A percentile compares a stretch with the other conserved stretches of the same genome.
Conservation (phyloP, 2,113 vertebrate species). For the Ellobius talpinus region DNA sequence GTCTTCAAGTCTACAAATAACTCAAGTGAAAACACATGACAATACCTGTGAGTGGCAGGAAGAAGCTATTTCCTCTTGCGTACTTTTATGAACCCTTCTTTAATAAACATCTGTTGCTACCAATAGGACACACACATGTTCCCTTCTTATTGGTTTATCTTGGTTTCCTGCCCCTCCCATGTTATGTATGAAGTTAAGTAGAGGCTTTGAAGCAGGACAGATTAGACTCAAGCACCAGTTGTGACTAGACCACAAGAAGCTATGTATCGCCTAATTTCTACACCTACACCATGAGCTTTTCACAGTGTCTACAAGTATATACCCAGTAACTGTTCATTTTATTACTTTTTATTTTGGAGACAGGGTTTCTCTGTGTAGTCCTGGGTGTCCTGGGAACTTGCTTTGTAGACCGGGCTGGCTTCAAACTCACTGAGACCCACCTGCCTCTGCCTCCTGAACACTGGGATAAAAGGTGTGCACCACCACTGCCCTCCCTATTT, state of each 20-base stretch:
- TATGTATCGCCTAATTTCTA: background rate
- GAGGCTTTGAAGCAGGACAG: background rate
- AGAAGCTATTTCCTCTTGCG: background rate
- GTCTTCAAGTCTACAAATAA: background rate
- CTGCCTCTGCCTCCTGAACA: background rate
- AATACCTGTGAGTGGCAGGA: background rate
- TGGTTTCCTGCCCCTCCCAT: background rate
- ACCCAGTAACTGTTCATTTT: background rate
- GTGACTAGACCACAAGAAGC: background rate
- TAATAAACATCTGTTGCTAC: constrained; percentile 19
- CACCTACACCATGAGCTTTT: background rate
- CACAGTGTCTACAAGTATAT: background rate
- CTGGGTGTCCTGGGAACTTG: background rate
- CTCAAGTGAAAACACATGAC: constrained; percentile 25
- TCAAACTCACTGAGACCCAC: background rate
- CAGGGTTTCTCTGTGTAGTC: background rate
- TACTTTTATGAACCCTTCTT: constrained; percentile 20
- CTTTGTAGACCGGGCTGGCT: background rate
- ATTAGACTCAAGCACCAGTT: background rate
- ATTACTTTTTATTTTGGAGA: background rate
- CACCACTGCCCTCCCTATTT: too few relatives aligned
- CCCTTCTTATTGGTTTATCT: background rate
- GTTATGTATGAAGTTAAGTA: background rate
- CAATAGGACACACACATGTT: background rate
- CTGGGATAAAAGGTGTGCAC: too few relatives aligned